phyloP scores from a whole-genome alignment of 2,113 vertebrate genomes.

The Crotalus viridis region DNA sequence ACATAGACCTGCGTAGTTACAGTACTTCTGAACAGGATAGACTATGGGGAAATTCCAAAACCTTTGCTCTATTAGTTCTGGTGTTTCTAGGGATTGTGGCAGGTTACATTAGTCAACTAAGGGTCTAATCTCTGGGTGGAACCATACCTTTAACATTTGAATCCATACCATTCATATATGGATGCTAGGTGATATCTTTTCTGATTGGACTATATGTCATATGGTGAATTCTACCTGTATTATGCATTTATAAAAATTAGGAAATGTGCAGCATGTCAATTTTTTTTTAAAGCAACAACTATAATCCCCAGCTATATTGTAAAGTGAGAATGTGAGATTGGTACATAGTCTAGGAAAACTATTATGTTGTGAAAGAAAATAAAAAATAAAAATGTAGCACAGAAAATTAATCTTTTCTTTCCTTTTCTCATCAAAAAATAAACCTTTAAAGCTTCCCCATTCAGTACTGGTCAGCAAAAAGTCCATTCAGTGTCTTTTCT shows the following conservation, averaged over 20 bases:
- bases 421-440: neutral
- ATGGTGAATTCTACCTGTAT: neutral
- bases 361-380: neutral
- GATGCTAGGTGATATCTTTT: neutral
- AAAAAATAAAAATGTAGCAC: neutral
- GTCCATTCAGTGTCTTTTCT: neutral
- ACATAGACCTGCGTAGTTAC: neutral
- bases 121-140: neutral
- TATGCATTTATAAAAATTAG: neutral
- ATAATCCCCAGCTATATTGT: neutral
- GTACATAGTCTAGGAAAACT: neutral
- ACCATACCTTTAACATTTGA: neutral
- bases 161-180: neutral
- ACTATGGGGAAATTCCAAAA: conserved; percentile 8
- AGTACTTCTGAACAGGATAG: neutral
- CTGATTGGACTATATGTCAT: neutral
- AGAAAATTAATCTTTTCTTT: neutral
- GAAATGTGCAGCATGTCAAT: neutral
- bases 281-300: neutral
- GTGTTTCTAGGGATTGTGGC: neutral
- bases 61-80: neutral
- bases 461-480: neutral
- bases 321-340: neutral
- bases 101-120: neutral
- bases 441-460: neutral